These are phyloP conservation scores for Probaryconus sp. DNA, from an alignment of 1,140 invertebrate genomes.

Conservation along the genomic window DNA sequence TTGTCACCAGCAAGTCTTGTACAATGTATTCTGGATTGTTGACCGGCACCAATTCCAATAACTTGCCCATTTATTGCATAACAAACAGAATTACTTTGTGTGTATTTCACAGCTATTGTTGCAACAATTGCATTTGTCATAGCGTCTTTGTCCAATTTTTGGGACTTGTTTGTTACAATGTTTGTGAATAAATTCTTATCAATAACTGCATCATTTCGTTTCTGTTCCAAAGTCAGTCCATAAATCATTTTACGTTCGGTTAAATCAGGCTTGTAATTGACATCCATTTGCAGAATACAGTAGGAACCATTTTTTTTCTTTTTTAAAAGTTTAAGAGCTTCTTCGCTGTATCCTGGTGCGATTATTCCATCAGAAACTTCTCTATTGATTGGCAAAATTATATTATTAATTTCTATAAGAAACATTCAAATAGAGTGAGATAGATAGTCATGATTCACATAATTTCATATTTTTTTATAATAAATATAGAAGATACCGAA, in stretches of 20 bases:
- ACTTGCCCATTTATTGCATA: constrained; percentile 95
- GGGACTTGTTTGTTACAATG: constrained; percentile 86
- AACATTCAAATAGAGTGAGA: too few relatives aligned
- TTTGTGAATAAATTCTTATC: constrained; percentile 89
- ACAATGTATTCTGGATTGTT: constrained; percentile 98
- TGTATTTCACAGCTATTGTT: constrained; percentile 97
- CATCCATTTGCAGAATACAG: constrained; percentile 96
- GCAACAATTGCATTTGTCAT: constrained; percentile 96
- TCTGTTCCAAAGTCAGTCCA: constrained; percentile 94
- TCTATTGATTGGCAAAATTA: constrained; percentile 59
- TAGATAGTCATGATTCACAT: too few relatives aligned
- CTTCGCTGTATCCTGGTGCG: constrained; percentile 91
- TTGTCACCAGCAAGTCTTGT: constrained; percentile 98
- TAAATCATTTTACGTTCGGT: constrained; percentile 93
- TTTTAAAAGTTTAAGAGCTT: constrained; percentile 91
- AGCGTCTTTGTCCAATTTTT: constrained; percentile 85
- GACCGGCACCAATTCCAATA: constrained; percentile 97
- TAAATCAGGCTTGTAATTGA: constrained; percentile 87
- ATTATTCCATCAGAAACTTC: constrained; percentile 98
- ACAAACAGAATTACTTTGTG: constrained; percentile 98
- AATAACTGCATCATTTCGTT: constrained; percentile 93
- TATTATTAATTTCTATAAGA: not conserved
- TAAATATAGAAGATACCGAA: too few relatives aligned
- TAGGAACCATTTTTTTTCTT: constrained; percentile 98
- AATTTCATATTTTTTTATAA: too few relatives aligned